A percentile compares a stretch with the other conserved stretches of the same genome.
phyloP scores from a whole-genome alignment of 2,888 invertebrate species.

The Lutraria lutraria region DNA sequence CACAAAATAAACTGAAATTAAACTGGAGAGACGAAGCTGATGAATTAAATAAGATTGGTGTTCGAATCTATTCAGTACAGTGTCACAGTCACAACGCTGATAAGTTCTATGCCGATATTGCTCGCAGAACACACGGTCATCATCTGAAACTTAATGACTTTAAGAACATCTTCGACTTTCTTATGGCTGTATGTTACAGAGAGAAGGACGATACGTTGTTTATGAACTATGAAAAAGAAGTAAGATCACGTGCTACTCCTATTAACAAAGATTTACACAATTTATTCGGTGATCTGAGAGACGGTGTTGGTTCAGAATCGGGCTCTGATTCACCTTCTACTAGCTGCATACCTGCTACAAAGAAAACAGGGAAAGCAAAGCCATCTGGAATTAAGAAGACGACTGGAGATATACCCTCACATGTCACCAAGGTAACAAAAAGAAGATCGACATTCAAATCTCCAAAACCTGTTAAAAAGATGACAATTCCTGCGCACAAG shows the following conservation, averaged over 20 bases:
- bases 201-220: conserved; percentile 71
- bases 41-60: conserved; percentile 50
- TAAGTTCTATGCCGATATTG: conserved; percentile 70
- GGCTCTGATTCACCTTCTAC: background rate
- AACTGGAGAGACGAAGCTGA: conserved; percentile 72
- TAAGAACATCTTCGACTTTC: conserved; percentile 72
- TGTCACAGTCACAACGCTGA: conserved; percentile 35
- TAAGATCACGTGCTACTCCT: conserved; percentile 61
- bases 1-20: conserved; percentile 63
- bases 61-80: conserved; percentile 70
- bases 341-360: background rate
- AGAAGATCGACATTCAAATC: background rate
- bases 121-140: conserved; percentile 68
- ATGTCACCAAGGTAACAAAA: background rate
- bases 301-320: background rate
- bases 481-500: conserved; percentile 4
- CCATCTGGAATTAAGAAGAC: conserved; percentile 20
- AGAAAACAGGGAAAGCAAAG: conserved; percentile 10
- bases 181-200: conserved; percentile 79
- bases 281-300: conserved; percentile 71
- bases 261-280: conserved; percentile 73
- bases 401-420: background rate
- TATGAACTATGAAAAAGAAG: conserved; percentile 75
- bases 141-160: conserved; percentile 73
- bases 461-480: background rate